A percentile compares a stretch with the other conserved stretches of the same genome.
Conservation (phyloP, 2,888 invertebrate genomes). For the Mythimna vitellina region DNA sequence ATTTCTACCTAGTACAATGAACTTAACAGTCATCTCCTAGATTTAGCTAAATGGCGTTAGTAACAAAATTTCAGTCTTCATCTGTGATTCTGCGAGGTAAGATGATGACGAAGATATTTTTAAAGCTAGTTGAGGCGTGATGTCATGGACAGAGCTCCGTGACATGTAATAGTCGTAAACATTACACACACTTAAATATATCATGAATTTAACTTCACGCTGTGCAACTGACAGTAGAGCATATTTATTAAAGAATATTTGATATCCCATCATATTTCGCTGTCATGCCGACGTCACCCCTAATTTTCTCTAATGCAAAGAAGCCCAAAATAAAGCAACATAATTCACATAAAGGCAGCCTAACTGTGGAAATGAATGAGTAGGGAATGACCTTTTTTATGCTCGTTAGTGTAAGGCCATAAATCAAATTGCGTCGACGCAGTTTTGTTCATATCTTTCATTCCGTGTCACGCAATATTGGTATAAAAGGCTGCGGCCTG, state of each 20-base stretch:
- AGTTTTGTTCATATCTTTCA: slow-evolving; percentile 46
- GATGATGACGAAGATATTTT: slow-evolving; percentile 60
- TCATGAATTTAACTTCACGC: slow-evolving; percentile 21
- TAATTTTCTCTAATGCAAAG: slow-evolving; percentile 38
- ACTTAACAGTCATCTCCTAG: slow-evolving; percentile 29
- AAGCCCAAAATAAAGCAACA: slow-evolving; percentile 34
- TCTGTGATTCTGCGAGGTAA: slow-evolving; percentile 47
- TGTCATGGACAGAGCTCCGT: slow-evolving; percentile 60
- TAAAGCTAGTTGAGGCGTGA: slow-evolving; percentile 68
- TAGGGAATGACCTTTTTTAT: slow-evolving; percentile 47
- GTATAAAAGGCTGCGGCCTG: slow-evolving; percentile 55
- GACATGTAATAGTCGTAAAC: slow-evolving; percentile 47
- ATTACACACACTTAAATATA: slow-evolving; percentile 48
- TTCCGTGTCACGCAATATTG: slow-evolving; percentile 68
- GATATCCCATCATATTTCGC: slow-evolving; percentile 32
- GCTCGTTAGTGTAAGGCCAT: slow-evolving; percentile 46
- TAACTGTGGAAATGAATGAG: slow-evolving; percentile 37
- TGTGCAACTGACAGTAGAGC: slow-evolving; percentile 2
- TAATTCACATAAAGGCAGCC: slow-evolving; percentile 23
- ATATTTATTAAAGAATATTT: slow-evolving; percentile 39
- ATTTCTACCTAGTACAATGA: slow-evolving; percentile 45
- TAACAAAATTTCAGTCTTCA: slow-evolving; percentile 36
- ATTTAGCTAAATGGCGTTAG: slow-evolving; percentile 44
- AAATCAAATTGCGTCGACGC: slow-evolving; percentile 51
- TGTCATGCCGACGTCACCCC: slow-evolving; percentile 41